phyloP scores from a whole-genome alignment of 2,113 vertebrate species.

The Dipodomys ordii region DNA sequence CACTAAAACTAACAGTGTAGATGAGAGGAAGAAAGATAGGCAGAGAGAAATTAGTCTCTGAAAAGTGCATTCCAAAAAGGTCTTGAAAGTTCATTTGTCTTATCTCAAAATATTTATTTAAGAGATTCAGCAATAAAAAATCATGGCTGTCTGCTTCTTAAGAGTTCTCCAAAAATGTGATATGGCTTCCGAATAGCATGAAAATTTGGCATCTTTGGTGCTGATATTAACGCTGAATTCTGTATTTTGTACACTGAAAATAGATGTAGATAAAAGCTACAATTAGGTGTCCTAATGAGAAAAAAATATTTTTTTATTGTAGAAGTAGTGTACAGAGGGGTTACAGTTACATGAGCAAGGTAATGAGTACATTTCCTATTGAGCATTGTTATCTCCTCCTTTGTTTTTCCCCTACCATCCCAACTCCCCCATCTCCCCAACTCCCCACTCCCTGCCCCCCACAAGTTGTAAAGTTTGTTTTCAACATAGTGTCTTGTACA shows the following conservation, averaged over 20 bases:
- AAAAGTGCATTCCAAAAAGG: conserved; percentile 53
- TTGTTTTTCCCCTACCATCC: too few relatives aligned
- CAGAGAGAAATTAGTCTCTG: conserved; percentile 55
- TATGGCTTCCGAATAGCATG: background rate
- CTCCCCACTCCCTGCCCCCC: too few relatives aligned
- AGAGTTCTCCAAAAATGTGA: background rate
- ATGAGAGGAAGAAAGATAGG: conserved; percentile 49
- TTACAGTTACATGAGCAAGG: too few relatives aligned
- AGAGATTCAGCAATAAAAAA: conserved; percentile 39
- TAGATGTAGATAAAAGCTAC: conserved; percentile 44
- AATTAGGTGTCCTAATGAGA: conserved; percentile 22
- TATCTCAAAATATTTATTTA: conserved; percentile 58
- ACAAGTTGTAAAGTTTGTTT: too few relatives aligned
- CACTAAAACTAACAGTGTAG: conserved; percentile 37
- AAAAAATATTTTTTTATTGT: background rate
- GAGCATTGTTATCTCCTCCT: too few relatives aligned
- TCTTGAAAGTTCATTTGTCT: conserved; percentile 44
- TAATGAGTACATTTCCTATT: too few relatives aligned
- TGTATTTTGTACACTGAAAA: background rate
- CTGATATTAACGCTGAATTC: conserved; percentile 21
- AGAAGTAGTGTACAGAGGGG: too few relatives aligned
- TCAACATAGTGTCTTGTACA: too few relatives aligned
- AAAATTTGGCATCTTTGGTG: background rate
- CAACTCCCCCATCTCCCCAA: too few relatives aligned
- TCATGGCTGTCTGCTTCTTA: background rate